phyloP scores from a whole-genome alignment of 2,888 invertebrate genomes.

The Mesorhabditis belari region DNA sequence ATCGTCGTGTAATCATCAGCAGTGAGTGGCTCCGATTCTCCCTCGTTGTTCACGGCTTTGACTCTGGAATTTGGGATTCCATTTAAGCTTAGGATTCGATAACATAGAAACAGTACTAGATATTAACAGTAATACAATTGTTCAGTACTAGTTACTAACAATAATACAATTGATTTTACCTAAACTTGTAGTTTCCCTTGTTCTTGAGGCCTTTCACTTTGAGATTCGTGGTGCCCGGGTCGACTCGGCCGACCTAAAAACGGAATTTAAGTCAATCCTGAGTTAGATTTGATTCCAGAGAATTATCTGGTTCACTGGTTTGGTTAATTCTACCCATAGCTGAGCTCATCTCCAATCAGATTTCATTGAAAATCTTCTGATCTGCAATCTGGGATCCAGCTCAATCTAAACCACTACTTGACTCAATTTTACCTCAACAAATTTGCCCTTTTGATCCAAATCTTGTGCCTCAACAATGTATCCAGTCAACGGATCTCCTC shows the following conservation, averaged over 20 bases:
- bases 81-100: background rate
- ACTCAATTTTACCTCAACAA: too few species aligned
- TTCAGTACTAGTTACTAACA: slow-evolving; percentile 6
- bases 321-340: too few species aligned
- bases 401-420: background rate
- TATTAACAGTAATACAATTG: background rate
- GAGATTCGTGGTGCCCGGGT: slow-evolving; percentile 60
- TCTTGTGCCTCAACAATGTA: slow-evolving; percentile 96
- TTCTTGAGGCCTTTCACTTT: slow-evolving; percentile 73
- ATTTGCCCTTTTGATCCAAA: slow-evolving; percentile 66
- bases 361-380: too few species aligned
- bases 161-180: slow-evolving; percentile 10
- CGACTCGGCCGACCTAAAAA: slow-evolving; percentile 72
- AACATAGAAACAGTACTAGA: slow-evolving; percentile 62
- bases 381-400: background rate
- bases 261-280: slow-evolving; percentile 10
- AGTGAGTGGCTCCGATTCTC: slow-evolving; percentile 80
- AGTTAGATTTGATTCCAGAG: background rate
- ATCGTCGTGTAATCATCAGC: slow-evolving; percentile 64
- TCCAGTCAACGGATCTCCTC: slow-evolving; percentile 78
- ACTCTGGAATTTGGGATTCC: slow-evolving; percentile 67
- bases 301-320: too few species aligned
- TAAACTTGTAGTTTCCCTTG: slow-evolving; percentile 61
- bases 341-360: too few species aligned
- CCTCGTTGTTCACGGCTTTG: slow-evolving; percentile 88